Base-by-base conservation (phyloP, 2,113 vertebrate species). In the Lepidothrix coronata region DNA sequence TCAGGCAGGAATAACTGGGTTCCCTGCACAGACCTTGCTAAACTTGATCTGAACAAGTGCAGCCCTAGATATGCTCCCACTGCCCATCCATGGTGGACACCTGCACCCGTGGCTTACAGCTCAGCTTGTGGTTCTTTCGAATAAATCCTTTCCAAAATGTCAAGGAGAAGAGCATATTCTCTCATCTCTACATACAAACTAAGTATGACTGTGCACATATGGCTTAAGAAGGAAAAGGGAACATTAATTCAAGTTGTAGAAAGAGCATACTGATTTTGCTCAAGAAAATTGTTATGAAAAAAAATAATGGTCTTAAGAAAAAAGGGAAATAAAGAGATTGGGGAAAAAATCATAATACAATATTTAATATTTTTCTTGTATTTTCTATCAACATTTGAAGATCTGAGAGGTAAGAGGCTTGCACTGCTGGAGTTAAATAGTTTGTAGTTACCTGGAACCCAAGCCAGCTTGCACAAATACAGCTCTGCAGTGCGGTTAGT, bases 201-300 rank as follows among this genome's bases (percentile, higher is more conserved):
- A 66, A 61, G 39, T 43, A 33, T 37, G 25, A 61, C 20, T 4
- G 2, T 6, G 3, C 1, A 0, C 5, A 18, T 51, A 46, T 14
- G 14, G 10, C 43, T 84, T 76, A 73, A 71, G n/a, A 81, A 33
- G 37, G 52, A 81, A 93, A 68, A 30, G 85, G 67, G 28, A 67
- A 30, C 19, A 59, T 46, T 67, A 54, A 80, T 67, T 84, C 52
- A 78, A 49, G 48, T 30, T 80, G 27, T 62, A 39, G 52, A 86
- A 94, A 88, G 22, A 72, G 2, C 15, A 9, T n/a, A 30, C 63
- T 91, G 63, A 28, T 75, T 94, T 95, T 93, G 24, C 28, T 55
- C 13, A 25, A 84, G 55, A 83, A 96, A 59, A 59, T n/a, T 91
- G 27, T 83, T 73, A 74, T 74, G 22, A 88, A 88, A 84, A 14